Base-by-base conservation (phyloP, 2,888 invertebrate genomes). In the Pinctada fucata region DNA sequence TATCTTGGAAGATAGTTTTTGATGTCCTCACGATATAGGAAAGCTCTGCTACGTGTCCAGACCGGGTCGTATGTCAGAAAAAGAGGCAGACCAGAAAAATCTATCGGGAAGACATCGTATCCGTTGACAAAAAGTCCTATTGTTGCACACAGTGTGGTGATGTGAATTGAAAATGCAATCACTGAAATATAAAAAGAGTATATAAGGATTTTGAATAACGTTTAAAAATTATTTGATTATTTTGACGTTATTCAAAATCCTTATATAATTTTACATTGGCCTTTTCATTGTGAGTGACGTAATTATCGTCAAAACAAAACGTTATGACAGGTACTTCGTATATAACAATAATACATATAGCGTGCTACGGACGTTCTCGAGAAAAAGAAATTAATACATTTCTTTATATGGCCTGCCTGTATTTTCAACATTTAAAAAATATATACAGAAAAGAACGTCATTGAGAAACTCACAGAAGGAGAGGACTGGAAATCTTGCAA, bases 101-200 rank as follows among this genome's bases (percentile, higher is more conserved):
- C 84, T 4, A 81, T 76, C 0, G 86, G 86, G 72, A 86, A 86
- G 45, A 86, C 80, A 78, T 84, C 83, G 73, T 79, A 69, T 58
- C 85, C 86, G 64, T 79, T 74, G 6, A 80, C 68, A 16, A 85
- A 66, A 2, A 86, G 78, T 6, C 81, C 79, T 2, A 74, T 69
- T 8, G 86, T 85, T 31, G 79, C 64, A 4, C 75, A 76, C 47
- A 86, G 78, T 1, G 80, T 75, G 2, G 79, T 72, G 13, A 84
- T 47, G 65, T 86, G 86, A 16, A 82, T 58, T 3, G 83, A 64
- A 2, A 84, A 78, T 13, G 85, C 79, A 8, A 80, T 8, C 16
- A 82, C 86, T 84, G 83, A 70, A 86, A 84, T 66, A 8, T 64
- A 52, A 50, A 73, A 65, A 66, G 2, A 78, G 64, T 31, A 31